A percentile compares a stretch with the other conserved stretches of the same genome.
phyloP scores from a whole-genome alignment of 1,140 invertebrate species.

The Calephelis virginiensis region DNA sequence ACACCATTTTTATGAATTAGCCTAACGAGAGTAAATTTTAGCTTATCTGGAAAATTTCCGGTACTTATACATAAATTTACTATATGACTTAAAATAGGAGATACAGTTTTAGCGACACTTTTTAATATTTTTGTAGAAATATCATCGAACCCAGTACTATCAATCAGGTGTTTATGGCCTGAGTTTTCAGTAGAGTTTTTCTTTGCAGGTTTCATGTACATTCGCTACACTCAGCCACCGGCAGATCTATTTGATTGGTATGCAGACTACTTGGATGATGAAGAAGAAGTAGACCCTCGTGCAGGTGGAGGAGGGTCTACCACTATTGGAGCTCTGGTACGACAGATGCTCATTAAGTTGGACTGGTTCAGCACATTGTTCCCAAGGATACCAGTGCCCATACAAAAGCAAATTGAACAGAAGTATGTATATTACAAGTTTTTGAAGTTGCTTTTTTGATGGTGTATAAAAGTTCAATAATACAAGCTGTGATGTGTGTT shows the following conservation, averaged over 20 bases:
- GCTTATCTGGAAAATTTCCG: too few species aligned
- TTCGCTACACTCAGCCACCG: conserved; percentile 97
- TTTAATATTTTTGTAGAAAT: too few species aligned
- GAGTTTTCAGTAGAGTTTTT: conserved; percentile 38
- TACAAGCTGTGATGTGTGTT: too few species aligned
- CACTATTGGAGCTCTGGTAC: conserved; percentile 95
- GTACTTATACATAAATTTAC: too few species aligned
- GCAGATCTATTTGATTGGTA: conserved; percentile 98
- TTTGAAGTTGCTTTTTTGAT: neutral
- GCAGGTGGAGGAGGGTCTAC: conserved; percentile 97
- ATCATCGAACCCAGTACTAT: too few species aligned
- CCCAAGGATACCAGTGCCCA: conserved; percentile 99
- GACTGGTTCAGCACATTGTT: conserved; percentile 99
- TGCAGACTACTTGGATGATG: conserved; percentile 96
- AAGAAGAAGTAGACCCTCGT: conserved; percentile 97
- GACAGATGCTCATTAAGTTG: conserved; percentile 96
- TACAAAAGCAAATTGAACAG: conserved; percentile 94
- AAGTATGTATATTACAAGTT: conserved; percentile 54
- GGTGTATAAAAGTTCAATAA: too few species aligned
- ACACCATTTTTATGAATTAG: too few species aligned
- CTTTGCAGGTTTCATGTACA: conserved; percentile 83
- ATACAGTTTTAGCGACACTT: too few species aligned
- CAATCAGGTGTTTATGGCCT: too few species aligned
- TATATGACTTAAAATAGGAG: too few species aligned
- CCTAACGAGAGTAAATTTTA: too few species aligned